phyloP scores from a whole-genome alignment of 2,888 invertebrate genomes.

The Pseudococcus jackbeardsleyi region DNA sequence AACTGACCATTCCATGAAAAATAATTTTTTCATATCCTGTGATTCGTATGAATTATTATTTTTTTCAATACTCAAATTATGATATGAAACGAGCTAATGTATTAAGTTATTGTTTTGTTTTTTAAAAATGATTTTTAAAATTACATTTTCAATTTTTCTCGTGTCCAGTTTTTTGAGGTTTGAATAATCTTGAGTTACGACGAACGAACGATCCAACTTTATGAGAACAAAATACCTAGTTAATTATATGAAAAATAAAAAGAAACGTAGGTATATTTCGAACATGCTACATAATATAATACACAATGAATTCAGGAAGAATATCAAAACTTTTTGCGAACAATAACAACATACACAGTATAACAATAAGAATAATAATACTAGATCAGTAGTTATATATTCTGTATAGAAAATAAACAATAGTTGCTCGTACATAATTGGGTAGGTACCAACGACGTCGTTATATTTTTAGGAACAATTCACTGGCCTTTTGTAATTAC shows the following conservation, averaged over 20 bases:
- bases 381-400: constrained; percentile 9
- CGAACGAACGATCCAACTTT: not conserved
- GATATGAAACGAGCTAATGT: no score
- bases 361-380: constrained; percentile 44
- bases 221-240: not conserved
- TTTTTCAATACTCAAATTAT: no score
- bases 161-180: no score
- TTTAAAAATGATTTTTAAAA: no score
- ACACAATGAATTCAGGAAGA: constrained; percentile 31
- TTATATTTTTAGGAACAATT: constrained; percentile 61
- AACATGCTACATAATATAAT: constrained; percentile 21
- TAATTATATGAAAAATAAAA: not conserved
- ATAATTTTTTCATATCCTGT: no score
- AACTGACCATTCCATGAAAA: no score
- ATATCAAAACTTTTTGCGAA: not conserved
- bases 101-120: no score
- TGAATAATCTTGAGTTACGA: no score
- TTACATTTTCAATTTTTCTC: no score
- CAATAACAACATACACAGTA: constrained; percentile 35
- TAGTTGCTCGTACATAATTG: constrained; percentile 30
- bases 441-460: constrained; percentile 2
- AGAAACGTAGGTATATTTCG: constrained; percentile 15
- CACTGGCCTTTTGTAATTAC: constrained; percentile 56
- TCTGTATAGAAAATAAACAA: constrained; percentile 16
- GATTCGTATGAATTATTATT: no score